Base-by-base conservation (phyloP, 2,797 vertebrate species). In the Sebastes oblongus region DNA sequence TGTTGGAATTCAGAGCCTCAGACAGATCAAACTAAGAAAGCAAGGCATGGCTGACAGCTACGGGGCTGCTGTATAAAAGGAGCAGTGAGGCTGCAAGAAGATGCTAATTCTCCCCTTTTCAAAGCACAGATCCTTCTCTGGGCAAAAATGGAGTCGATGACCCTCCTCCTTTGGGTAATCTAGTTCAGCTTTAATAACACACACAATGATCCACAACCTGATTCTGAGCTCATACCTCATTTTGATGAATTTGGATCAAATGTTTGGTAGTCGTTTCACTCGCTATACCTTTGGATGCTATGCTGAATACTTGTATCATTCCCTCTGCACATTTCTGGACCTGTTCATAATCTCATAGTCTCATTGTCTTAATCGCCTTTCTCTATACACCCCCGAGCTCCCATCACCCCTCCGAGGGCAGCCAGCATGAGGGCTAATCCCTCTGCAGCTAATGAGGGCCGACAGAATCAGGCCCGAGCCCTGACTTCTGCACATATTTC, bases 61-160 rank as follows among this genome's bases (percentile, higher is more conserved):
- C 20, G 6, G 74, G 72, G 73, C 76, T 59, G 76, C 69, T 66
- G 78, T 78, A 92, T 91, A 93, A 93, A 93, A 91, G 90, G 71
- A 90, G 90, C 88, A 86, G 80, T 85, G 91, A 92, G 81, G 86
- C 92, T 91, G 90, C 87, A 93, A 87, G 87, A 90, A 92, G 88
- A 92, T 78, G 73, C 81, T 84, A 87, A 92, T 92, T 86, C 89
- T 88, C 50, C 68, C 69, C 80, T 82, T 92, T 92, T 88, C 78
- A 86, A 85, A 87, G 79, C 68, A 52, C 64, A 80, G 62, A 80
- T 80, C 78, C 81, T 77, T 80, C 70, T 66, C 66, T 14, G 73
- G 27, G 75, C 66, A 74, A 79, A 86, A 86, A 78, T 70, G 34
- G 73, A 82, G 78, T 61, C 42, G 8, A 58, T 80, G 74, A 82